Conservation (phyloP, 1,140 invertebrate species). For the Heliothis virescens region DNA sequence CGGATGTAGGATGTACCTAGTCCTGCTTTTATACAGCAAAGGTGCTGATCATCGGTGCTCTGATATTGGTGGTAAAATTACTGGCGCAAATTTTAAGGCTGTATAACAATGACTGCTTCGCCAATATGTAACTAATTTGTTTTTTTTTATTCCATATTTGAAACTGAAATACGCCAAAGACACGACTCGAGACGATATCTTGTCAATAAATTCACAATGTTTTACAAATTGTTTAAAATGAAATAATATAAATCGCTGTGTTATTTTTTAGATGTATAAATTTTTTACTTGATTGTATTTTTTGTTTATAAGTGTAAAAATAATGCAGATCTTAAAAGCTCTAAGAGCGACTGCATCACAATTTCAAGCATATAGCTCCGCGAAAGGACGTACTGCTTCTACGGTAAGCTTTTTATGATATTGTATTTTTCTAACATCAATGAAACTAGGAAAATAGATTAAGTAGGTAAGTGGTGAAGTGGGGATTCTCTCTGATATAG, state of each 20-base stretch:
- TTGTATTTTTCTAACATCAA: conserved; percentile 17
- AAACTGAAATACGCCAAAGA: conserved; percentile 57
- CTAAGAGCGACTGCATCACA: conserved; percentile 70
- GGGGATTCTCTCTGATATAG: too few relatives aligned
- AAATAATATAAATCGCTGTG: conserved; percentile 59
- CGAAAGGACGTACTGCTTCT: conserved; percentile 66
- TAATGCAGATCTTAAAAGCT: conserved; percentile 80
- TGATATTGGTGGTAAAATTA: not conserved
- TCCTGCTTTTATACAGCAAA: too few relatives aligned
- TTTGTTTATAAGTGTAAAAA: conserved; percentile 59
- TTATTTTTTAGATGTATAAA: conserved; percentile 56
- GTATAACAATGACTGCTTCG: not conserved
- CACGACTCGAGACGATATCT: conserved; percentile 58
- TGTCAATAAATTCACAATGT: conserved; percentile 57
- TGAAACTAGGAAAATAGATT: too few relatives aligned
- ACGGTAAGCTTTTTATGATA: conserved; percentile 65
- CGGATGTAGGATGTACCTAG: too few relatives aligned
- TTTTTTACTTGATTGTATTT: conserved; percentile 52
- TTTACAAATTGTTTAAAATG: conserved; percentile 59
- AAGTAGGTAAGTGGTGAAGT: too few relatives aligned
- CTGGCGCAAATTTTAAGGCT: conserved; percentile 1
- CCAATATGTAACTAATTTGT: too few relatives aligned
- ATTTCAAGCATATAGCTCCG: conserved; percentile 75
- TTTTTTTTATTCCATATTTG: conserved; percentile 65
- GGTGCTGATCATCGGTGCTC: not conserved